phyloP scores from a whole-genome alignment of 2,113 vertebrate species.

The Barnardius zonarius region DNA sequence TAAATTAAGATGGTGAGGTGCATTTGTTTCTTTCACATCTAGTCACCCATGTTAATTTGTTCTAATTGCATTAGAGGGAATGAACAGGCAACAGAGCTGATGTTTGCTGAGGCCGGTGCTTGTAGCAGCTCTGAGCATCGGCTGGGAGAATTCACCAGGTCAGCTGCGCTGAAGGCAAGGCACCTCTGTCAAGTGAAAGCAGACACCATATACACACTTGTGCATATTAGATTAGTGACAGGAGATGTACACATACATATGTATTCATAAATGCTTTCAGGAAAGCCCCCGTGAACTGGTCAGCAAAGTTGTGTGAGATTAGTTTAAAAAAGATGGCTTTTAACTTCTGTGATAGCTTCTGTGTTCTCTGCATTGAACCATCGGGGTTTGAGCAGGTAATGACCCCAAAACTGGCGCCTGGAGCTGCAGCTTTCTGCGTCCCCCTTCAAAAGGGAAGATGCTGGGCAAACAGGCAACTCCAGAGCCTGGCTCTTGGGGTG shows the following conservation, averaged over 20 bases:
- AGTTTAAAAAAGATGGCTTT: neutral
- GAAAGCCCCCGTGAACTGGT: neutral
- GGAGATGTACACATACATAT: no score
- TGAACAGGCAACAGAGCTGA: neutral
- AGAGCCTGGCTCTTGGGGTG: neutral
- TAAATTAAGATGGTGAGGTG: neutral
- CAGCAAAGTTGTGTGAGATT: neutral
- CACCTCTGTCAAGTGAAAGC: accelerated
- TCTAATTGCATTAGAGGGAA: constrained; percentile 54
- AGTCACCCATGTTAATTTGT: constrained; percentile 58
- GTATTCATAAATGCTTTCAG: neutral
- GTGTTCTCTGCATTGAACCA: accelerated
- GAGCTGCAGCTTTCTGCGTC: neutral
- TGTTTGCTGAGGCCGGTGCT: neutral
- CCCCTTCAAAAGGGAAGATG: neutral
- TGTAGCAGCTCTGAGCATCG: neutral
- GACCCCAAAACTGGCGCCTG: neutral
- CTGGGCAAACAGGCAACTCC: neutral
- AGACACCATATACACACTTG: neutral
- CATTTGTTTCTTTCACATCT: constrained; percentile 40
- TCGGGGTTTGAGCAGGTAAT: accelerated
- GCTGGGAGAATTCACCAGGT: neutral
- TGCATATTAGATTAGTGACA: neutral
- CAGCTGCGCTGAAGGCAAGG: neutral
- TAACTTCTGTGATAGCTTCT: neutral